Percentiles rank a stretch among this genome's conserved stretches.
These are phyloP conservation scores for Trichonephila inaurata DNA, from an alignment of 1,140 invertebrate species.

Conservation along the genomic window DNA sequence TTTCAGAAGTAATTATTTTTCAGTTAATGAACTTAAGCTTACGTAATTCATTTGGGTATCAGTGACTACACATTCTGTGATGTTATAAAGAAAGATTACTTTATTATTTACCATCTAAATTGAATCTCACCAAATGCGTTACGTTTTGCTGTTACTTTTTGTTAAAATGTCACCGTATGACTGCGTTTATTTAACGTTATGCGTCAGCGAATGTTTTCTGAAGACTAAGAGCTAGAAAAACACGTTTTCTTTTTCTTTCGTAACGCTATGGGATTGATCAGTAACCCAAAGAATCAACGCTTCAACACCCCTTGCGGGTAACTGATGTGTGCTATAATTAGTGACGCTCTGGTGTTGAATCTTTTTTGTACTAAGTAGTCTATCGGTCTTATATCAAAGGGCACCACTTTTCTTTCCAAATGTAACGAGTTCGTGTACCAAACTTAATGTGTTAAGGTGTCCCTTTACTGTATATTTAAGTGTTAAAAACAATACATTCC, in stretches of 20 bases:
- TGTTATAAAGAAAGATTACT: no score
- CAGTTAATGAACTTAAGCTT: no score
- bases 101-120: no score
- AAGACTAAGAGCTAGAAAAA: neutral
- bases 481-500: no score
- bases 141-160: no score
- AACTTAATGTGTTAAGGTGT: no score
- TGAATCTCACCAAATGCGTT: no score
- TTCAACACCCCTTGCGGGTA: neutral
- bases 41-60: no score
- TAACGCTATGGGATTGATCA: constrained; percentile 6
- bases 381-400: neutral
- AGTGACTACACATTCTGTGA: no score
- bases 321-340: constrained; percentile 28
- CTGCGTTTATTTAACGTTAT: neutral
- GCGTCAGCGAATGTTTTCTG: neutral
- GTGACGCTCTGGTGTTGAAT: neutral
- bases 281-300: neutral
- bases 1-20: no score
- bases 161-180: no score
- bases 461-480: no score
- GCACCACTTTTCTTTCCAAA: neutral
- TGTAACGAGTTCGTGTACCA: neutral
- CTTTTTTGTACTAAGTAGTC: neutral
- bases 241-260: neutral